Conservation (phyloP, 2,113 vertebrate species). For the Nothoprocta pentlandii region DNA sequence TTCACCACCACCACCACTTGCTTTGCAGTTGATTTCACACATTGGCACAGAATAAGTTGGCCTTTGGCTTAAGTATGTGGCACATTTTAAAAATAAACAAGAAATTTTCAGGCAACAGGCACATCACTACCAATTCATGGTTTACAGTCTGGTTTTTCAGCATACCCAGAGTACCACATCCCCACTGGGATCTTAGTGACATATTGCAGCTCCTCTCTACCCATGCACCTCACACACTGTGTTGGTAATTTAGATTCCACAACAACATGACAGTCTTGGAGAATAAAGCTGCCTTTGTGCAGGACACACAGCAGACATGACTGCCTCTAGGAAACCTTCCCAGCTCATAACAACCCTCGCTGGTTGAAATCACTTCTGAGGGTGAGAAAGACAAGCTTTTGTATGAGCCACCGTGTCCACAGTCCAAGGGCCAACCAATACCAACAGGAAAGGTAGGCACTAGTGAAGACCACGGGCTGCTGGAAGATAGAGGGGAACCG, state of each 20-base stretch:
- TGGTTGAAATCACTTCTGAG: neutral
- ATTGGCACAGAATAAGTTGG: neutral
- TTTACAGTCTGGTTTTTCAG: neutral
- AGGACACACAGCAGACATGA: neutral
- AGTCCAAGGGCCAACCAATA: neutral
- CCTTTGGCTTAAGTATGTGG: neutral
- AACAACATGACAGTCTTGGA: neutral
- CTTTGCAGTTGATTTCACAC: neutral
- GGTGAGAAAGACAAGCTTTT: neutral
- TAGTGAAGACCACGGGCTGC: neutral
- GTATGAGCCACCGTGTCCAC: neutral
- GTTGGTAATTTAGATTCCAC: neutral
- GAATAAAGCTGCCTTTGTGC: neutral
- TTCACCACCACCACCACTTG: neutral
- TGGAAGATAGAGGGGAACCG: neutral
- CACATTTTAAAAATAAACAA: neutral
- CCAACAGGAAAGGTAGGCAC: neutral
- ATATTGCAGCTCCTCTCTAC: neutral
- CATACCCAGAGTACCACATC: neutral
- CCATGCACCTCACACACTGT: neutral
- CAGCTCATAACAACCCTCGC: neutral
- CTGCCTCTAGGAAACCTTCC: neutral
- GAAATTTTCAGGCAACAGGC: neutral
- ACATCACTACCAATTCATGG: neutral
- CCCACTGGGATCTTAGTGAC: neutral